Base-by-base conservation (phyloP, 1,140 invertebrate species). In the Tetramorium parvispinum region DNA sequence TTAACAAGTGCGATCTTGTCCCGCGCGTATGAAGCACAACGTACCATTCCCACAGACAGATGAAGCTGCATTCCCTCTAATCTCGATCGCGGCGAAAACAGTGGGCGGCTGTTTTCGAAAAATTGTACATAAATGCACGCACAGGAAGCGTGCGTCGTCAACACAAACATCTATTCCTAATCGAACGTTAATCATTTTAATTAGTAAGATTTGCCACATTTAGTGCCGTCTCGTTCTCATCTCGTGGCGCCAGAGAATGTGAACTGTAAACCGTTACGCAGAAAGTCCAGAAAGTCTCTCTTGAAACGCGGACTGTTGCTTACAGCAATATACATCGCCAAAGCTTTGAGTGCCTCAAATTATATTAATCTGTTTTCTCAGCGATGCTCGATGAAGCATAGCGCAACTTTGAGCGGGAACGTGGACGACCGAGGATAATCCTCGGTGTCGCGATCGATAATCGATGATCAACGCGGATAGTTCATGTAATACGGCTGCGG, bases 21-120 rank as follows among this genome's bases (percentile, higher is more conserved):
- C 78, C 65, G 77, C 61, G 57, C 3, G 57, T 65, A 85, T 75
- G 63, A 90, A 87, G 21, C 66, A 21, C 75, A 87, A 87, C 88
- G 86, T 90, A 90, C 27, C 89, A 90, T 90, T 91, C 89, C 89
- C 49, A 70, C 32, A 65, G 71, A 83, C 70, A 82, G 86, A 88
- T 59, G 61, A 85, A 53, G 49, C 76, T 90, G 88, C 89, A 91
- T 91, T 90, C 88, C 88, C 70, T 86, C 53, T 78, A 76, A 82
- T 75, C 46, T 86, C 76, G 76, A 46, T 46, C 55, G 11, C 32
- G 51, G 32, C 5, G 55, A 73, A 75, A 73, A 76, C 65, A 68
- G 65, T 18, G 65, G 40, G 21, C 65, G 65, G 24, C 63, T 71
- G 24, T 53, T 53, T 68, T 59, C 57, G 78, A 83, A 13, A 46